These are phyloP conservation scores for Spatulosminthurus flaviceps DNA, from an alignment of 2,888 invertebrate genomes.

Conservation along the genomic window DNA sequence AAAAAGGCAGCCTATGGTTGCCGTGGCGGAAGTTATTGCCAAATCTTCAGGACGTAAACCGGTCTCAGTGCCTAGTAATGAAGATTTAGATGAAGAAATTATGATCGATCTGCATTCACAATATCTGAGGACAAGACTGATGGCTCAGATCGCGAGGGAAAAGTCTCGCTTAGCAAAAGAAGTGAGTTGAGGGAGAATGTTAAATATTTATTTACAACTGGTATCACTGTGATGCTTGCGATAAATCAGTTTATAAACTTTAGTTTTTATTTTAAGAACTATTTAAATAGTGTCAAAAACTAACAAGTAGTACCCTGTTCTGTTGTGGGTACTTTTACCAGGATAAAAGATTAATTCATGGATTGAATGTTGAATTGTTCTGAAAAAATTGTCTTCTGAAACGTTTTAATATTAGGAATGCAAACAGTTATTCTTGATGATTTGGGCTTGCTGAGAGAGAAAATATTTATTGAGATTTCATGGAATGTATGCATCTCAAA, in stretches of 20 bases:
- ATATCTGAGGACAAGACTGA: conserved; percentile 18
- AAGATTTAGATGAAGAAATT: conserved; percentile 30
- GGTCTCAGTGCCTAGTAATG: not conserved
- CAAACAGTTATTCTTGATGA: too few species aligned
- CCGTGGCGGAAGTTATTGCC: too few species aligned
- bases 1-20: conserved; percentile 23
- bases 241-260: not conserved
- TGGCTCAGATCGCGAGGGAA: not conserved
- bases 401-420: too few species aligned
- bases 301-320: too few species aligned
- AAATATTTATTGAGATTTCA: too few species aligned
- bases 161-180: not conserved
- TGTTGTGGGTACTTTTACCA: too few species aligned
- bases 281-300: too few species aligned
- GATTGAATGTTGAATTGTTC: too few species aligned
- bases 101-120: not conserved
- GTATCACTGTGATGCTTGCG: not conserved
- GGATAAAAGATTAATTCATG: too few species aligned
- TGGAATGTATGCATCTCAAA: too few species aligned
- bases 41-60: not conserved
- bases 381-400: too few species aligned
- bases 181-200: not conserved
- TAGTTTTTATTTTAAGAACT: not conserved
- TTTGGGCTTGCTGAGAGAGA: too few species aligned
- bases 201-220: not conserved